A percentile compares a stretch with the other conserved stretches of the same genome.
Conservation (phyloP, 2,797 vertebrate species). For the Rhinatrema bivittatum region DNA sequence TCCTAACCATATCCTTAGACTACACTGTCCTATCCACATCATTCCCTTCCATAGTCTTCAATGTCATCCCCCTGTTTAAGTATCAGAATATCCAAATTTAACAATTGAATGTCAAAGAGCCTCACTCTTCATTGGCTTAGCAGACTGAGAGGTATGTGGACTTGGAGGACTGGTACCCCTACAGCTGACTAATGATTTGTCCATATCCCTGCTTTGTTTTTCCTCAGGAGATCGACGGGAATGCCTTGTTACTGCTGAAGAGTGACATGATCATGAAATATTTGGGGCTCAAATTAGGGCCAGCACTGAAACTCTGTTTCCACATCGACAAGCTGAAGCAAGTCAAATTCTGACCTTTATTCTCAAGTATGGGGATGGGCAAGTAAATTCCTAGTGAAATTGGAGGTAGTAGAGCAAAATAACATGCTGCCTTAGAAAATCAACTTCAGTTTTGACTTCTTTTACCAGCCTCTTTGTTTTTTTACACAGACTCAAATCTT, state of each 20-base stretch:
- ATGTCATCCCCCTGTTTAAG: too few relatives aligned
- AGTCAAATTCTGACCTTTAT: slow-evolving; percentile 69
- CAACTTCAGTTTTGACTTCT: slow-evolving; percentile 16
- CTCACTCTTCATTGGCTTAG: too few relatives aligned
- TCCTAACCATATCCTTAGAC: too few relatives aligned
- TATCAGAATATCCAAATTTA: too few relatives aligned
- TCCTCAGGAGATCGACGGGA: slow-evolving; percentile 87
- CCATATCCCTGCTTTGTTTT: slow-evolving; percentile 7
- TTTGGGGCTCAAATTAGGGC: slow-evolving; percentile 90
- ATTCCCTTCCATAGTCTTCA: too few relatives aligned
- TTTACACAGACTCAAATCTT: slow-evolving; percentile 36
- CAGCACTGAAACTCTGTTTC: slow-evolving; percentile 89
- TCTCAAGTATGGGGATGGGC: slow-evolving; percentile 8
- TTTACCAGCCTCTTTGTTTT: slow-evolving; percentile 35
- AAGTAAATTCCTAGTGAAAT: slow-evolving; percentile 15
- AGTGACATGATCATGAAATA: slow-evolving; percentile 98
- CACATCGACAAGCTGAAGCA: slow-evolving; percentile 94
- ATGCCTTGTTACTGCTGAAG: slow-evolving; percentile 84
- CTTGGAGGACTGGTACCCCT: too few relatives aligned
- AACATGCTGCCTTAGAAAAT: slow-evolving; percentile 47
- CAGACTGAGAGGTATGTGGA: too few relatives aligned
- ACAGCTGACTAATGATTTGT: too few relatives aligned
- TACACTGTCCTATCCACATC: too few relatives aligned
- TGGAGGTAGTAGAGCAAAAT: slow-evolving; percentile 19
- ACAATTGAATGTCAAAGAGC: too few relatives aligned